Evolutionary conservation across 2,113 vertebrate species (phyloP).

Genomic region (Odobenus rosmarus): DNA sequence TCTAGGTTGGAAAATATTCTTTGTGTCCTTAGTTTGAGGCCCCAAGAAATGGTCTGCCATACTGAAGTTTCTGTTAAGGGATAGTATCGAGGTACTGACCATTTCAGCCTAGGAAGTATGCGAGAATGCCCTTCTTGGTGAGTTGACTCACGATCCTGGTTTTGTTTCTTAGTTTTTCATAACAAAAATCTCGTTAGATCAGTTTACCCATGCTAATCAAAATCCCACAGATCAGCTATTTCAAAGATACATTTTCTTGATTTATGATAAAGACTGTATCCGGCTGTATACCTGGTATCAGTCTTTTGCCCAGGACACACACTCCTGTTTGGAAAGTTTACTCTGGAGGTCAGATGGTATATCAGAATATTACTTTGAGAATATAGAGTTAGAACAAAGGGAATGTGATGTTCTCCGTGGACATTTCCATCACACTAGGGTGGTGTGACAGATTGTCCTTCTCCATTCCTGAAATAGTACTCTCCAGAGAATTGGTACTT

Average conservation of each 20-base stretch:
- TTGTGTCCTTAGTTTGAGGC: not conserved
- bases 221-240: not conserved
- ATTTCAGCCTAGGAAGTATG: not conserved
- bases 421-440: not conserved
- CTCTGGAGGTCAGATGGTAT: not conserved
- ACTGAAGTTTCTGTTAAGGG: not conserved
- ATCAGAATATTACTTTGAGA: slow-evolving; percentile 29
- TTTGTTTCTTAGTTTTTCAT: not conserved
- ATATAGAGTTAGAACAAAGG: not conserved
- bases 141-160: not conserved
- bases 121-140: not conserved
- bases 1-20: slow-evolving; percentile 30
- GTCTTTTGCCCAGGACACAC: not conserved
- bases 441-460: not conserved
- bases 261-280: not conserved
- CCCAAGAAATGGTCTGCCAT: not conserved
- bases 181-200: not conserved
- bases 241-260: not conserved
- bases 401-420: not conserved
- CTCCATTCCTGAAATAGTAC: not conserved
- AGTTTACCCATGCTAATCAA: not conserved
- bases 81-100: not conserved
- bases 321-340: not conserved
- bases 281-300: not conserved
- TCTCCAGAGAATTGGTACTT: slow-evolving; percentile 24